Conservation (phyloP, 2,797 vertebrate genomes). For the Jordanella pulchra region DNA sequence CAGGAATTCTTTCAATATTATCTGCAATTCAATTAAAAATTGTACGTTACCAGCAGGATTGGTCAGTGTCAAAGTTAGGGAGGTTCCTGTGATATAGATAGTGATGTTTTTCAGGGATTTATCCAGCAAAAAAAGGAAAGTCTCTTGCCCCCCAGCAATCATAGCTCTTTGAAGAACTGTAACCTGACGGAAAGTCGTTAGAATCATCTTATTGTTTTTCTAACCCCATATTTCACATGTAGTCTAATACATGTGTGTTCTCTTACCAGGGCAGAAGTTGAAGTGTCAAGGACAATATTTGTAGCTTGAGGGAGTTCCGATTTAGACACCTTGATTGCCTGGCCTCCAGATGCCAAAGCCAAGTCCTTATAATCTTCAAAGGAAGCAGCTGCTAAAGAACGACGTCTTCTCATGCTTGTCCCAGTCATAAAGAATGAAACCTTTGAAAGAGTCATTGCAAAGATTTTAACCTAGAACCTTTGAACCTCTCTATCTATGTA, state of each 20-base stretch:
- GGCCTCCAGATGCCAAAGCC: conserved; percentile 78
- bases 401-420: neutral
- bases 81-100: conserved; percentile 73
- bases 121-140: conserved; percentile 71
- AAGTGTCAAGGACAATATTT: conserved; percentile 76
- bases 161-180: conserved; percentile 72
- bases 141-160: conserved; percentile 56
- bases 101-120: conserved; percentile 73
- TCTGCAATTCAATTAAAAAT: neutral
- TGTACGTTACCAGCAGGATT: conserved; percentile 68
- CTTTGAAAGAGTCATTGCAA: conserved; percentile 40
- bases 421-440: conserved; percentile 71
- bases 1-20: too few species aligned
- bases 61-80: conserved; percentile 65
- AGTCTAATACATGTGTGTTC: neutral
- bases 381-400: conserved; percentile 14
- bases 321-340: conserved; percentile 74
- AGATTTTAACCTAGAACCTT: neutral
- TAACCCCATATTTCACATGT: neutral
- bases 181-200: conserved; percentile 61
- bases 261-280: conserved; percentile 78
- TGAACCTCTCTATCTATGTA: neutral
- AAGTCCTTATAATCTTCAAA: conserved; percentile 71
- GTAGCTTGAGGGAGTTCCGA: conserved; percentile 70
- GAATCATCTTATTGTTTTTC: neutral